Percentiles rank a stretch among this genome's conserved stretches.
Conservation (phyloP, 2,888 invertebrate genomes). For the Plebejus anna region DNA sequence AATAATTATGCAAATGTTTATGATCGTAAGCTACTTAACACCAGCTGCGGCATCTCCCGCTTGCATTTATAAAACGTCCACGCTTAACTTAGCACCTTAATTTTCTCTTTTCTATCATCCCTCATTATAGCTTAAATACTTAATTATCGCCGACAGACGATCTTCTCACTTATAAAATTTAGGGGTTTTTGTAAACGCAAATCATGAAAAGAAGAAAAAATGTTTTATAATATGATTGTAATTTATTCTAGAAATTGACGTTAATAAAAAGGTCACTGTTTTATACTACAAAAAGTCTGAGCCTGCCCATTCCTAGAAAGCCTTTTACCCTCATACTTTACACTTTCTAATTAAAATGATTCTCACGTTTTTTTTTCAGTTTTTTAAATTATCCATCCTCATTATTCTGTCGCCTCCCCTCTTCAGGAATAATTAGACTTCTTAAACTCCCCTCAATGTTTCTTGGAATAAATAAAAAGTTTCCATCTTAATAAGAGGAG, state of each 20-base stretch:
- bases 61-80: not conserved
- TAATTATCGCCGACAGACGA: not conserved
- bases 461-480: constrained; percentile 28
- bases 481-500: not conserved
- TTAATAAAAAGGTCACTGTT: not conserved
- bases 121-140: not conserved
- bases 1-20: constrained; percentile 4
- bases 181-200: not conserved
- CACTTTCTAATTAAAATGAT: constrained; percentile 36
- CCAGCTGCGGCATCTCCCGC: not conserved
- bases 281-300: not conserved
- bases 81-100: not conserved
- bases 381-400: constrained; percentile 39
- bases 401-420: constrained; percentile 37
- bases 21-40: constrained; percentile 7
- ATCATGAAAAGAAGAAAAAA: not conserved
- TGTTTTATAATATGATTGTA: not conserved
- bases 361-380: constrained; percentile 39
- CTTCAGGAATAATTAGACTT: constrained; percentile 35
- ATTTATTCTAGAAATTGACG: not conserved
- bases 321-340: constrained; percentile 27
- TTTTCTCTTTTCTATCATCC: not conserved
- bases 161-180: not conserved
- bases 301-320: not conserved
- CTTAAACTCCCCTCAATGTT: constrained; percentile 26